Evolutionary conservation across 2,797 vertebrate species (phyloP).

Genomic region (Pseudocheirus occidentalis): DNA sequence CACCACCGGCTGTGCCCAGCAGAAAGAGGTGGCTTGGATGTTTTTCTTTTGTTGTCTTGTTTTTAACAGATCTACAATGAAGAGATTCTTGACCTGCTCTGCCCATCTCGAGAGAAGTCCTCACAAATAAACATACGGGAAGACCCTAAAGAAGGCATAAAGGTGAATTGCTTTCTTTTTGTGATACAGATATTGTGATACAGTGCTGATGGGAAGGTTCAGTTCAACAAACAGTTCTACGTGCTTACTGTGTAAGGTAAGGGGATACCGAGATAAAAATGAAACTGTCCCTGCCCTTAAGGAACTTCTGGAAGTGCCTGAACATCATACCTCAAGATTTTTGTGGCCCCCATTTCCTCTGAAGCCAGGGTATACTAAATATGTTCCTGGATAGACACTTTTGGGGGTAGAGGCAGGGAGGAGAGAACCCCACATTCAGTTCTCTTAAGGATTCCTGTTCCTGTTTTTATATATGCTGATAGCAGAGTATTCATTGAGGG

Average conservation of each 20-base stretch:
- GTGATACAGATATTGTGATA: constrained; percentile 36
- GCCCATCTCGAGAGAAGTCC: constrained; percentile 88
- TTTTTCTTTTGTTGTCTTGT: constrained; percentile 54
- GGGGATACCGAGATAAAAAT: not conserved
- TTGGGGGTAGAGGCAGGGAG: constrained; percentile 10
- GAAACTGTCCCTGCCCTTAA: not conserved
- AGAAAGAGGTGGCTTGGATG: constrained; percentile 4
- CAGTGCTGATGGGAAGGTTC: constrained; percentile 37
- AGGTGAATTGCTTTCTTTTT: constrained; percentile 85
- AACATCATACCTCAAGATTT: constrained; percentile 43
- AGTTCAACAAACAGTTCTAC: constrained; percentile 25
- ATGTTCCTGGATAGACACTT: constrained; percentile 38
- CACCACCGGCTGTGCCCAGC: not conserved
- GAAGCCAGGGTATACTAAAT: constrained; percentile 26
- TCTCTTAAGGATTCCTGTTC: constrained; percentile 42
- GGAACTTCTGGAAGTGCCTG: constrained; percentile 6
- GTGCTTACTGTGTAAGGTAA: constrained; percentile 40
- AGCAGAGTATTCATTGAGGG: constrained; percentile 51
- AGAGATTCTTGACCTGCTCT: constrained; percentile 95
- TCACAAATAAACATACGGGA: constrained; percentile 92
- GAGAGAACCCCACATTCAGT: not conserved
- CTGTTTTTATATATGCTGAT: constrained; percentile 50
- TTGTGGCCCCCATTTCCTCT: constrained; percentile 40
- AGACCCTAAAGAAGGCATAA: constrained; percentile 97
- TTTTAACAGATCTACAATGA: constrained; percentile 95